phyloP scores from a whole-genome alignment of 2,113 vertebrate genomes.

The Nesogale talazaci region DNA sequence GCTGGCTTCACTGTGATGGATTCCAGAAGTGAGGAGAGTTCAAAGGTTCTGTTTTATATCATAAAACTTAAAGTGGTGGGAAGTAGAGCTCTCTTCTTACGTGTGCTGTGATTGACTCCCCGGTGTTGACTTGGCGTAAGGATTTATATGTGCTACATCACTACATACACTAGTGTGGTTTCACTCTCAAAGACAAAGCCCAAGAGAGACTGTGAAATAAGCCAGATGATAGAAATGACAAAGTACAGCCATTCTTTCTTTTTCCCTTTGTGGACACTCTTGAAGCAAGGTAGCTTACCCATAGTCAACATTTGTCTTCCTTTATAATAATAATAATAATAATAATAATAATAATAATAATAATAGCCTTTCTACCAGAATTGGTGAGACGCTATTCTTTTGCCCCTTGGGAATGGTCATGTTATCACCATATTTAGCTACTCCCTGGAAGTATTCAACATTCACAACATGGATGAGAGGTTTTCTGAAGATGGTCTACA shows the following conservation, averaged over 20 bases:
- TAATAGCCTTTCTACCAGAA: neutral
- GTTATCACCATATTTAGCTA: neutral
- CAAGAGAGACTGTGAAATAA: neutral
- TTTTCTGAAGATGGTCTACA: neutral
- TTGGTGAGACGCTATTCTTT: neutral
- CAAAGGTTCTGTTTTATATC: conserved; percentile 48
- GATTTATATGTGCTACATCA: neutral
- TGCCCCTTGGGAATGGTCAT: neutral
- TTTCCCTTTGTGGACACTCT: neutral
- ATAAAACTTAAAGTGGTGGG: conserved; percentile 25
- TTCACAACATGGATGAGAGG: neutral
- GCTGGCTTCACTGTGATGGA: neutral
- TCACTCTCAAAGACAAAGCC: neutral
- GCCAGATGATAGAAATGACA: neutral
- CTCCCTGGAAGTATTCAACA: neutral
- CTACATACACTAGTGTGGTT: neutral
- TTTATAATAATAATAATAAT: too few relatives aligned
- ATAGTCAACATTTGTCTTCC: neutral
- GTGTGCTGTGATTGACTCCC: neutral
- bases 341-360: too few relatives aligned
- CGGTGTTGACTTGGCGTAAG: neutral
- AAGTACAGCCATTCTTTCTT: neutral
- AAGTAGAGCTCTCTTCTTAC: neutral
- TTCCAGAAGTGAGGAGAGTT: conserved; percentile 25
- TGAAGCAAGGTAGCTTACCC: neutral